phyloP scores from a whole-genome alignment of 2,797 vertebrate species.

The Botia kubotai region DNA sequence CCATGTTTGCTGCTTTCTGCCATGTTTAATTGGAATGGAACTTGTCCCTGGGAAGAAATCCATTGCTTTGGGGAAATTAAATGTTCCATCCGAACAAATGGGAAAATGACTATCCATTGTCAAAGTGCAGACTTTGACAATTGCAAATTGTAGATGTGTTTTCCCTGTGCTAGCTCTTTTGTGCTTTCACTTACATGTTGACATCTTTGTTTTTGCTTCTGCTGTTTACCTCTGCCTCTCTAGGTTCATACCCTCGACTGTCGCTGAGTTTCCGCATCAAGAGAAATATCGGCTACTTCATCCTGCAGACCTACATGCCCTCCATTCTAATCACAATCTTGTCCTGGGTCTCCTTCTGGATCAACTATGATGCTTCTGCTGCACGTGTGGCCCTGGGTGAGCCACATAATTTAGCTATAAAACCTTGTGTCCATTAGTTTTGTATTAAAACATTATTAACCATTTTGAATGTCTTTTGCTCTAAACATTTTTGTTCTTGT shows the following conservation, averaged over 20 bases:
- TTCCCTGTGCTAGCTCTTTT: constrained; percentile 33
- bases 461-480: not conserved
- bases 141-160: constrained; percentile 68
- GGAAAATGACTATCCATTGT: constrained; percentile 78
- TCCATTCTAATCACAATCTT: constrained; percentile 94
- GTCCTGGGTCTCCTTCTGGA: constrained; percentile 99
- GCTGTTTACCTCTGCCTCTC: constrained; percentile 73
- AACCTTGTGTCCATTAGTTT: not conserved
- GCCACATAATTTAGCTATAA: constrained; percentile 73
- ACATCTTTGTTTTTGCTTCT: constrained; percentile 21
- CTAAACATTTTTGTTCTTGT: not conserved
- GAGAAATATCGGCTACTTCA: constrained; percentile 95
- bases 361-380: constrained; percentile 96
- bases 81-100: constrained; percentile 79
- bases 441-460: not conserved
- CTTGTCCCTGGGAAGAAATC: constrained; percentile 82
- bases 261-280: constrained; percentile 97
- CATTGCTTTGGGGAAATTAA: constrained; percentile 85
- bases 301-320: constrained; percentile 97
- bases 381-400: constrained; percentile 96
- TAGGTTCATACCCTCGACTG: constrained; percentile 94
- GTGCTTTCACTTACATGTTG: constrained; percentile 59
- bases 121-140: constrained; percentile 77
- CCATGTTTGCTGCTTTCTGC: constrained; percentile 81
- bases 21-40: constrained; percentile 86